These are phyloP conservation scores for Alethe diademata DNA, from an alignment of 2,113 vertebrate genomes.

Conservation along the genomic window DNA sequence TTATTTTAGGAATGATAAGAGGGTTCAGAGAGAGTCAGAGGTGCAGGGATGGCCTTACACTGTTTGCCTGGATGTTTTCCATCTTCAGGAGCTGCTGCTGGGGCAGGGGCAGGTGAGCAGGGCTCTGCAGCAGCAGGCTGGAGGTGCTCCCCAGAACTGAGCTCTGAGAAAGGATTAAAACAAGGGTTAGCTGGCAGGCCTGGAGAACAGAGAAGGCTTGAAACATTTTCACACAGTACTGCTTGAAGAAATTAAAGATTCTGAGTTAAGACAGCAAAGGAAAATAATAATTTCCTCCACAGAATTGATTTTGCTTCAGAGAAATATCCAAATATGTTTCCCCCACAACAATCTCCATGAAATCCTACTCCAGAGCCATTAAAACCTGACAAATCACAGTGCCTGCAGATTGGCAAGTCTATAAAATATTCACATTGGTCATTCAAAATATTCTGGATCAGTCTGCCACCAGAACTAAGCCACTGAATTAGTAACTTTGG, in stretches of 20 bases:
- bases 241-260: not conserved
- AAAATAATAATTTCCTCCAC: not conserved
- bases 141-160: constrained; percentile 80
- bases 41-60: constrained; percentile 72
- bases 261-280: not conserved
- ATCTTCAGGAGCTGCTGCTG: constrained; percentile 90
- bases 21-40: not conserved
- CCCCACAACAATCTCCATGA: not conserved
- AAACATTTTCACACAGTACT: not conserved
- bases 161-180: constrained; percentile 71
- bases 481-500: not conserved
- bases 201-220: not conserved
- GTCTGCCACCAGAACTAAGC: not conserved
- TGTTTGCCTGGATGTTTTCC: constrained; percentile 86
- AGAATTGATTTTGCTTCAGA: not conserved
- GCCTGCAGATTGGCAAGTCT: not conserved
- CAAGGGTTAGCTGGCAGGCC: not conserved
- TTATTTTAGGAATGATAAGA: not conserved
- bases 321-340: not conserved
- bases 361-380: not conserved
- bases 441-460: not conserved
- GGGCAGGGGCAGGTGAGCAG: constrained; percentile 84
- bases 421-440: not conserved
- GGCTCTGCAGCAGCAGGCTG: constrained; percentile 86
- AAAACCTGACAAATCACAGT: not conserved